These are phyloP conservation scores for Papilio gigon DNA, from an alignment of 2,888 invertebrate species.

Conservation along the genomic window DNA sequence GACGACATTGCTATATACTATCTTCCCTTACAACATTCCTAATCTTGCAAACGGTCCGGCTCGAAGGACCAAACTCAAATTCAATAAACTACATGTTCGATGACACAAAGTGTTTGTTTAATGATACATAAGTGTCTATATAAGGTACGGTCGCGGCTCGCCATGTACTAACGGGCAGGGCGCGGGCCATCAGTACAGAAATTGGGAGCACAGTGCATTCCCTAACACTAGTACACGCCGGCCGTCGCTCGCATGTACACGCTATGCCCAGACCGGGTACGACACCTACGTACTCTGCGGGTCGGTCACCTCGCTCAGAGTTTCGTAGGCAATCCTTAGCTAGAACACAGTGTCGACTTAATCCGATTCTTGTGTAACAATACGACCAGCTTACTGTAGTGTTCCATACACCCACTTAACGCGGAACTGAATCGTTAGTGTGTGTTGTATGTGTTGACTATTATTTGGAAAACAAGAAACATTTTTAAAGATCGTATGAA, in stretches of 20 bases:
- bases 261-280: slow-evolving; percentile 65
- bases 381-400: too few species aligned
- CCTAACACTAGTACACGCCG: slow-evolving; percentile 3
- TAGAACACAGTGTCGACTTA: too few species aligned
- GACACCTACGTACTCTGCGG: background rate
- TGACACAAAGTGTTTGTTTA: too few species aligned
- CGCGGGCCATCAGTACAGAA: background rate
- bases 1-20: background rate
- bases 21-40: too few species aligned
- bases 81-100: too few species aligned
- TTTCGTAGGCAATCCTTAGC: background rate
- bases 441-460: too few species aligned
- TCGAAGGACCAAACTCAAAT: slow-evolving; percentile 4
- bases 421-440: too few species aligned
- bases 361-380: too few species aligned
- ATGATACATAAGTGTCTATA: background rate
- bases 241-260: slow-evolving; percentile 43
- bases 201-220: background rate
- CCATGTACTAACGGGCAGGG: background rate
- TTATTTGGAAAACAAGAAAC: too few species aligned
- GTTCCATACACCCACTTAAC: too few species aligned
- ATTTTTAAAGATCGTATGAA: too few species aligned
- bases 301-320: too few species aligned
- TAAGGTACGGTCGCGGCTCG: slow-evolving; percentile 14
- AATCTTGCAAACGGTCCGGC: background rate